These are phyloP conservation scores for Dryobates pubescens DNA, from an alignment of 2,797 vertebrate species.

Conservation along the genomic window DNA sequence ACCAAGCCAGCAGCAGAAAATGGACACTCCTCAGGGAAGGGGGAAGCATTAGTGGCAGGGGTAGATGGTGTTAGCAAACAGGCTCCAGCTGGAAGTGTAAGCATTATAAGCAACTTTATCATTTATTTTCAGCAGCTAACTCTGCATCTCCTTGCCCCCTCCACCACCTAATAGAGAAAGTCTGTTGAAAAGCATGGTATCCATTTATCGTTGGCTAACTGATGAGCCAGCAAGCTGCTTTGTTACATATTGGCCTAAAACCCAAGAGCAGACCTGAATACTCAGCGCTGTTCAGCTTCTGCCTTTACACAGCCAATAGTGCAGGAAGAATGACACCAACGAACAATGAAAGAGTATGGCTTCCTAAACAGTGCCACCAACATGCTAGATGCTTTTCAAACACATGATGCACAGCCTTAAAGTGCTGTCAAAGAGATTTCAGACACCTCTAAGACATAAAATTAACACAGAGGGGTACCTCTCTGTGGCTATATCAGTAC, in stretches of 20 bases:
- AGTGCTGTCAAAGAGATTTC: conserved; percentile 13
- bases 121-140: conserved; percentile 36
- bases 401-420: not conserved
- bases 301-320: not conserved
- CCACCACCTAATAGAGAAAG: not conserved
- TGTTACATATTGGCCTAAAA: conserved; percentile 26
- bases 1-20: conserved; percentile 45
- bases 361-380: conserved; percentile 34
- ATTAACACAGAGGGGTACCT: not conserved
- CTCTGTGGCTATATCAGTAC: not conserved
- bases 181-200: conserved; percentile 9
- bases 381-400: not conserved
- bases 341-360: not conserved
- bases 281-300: not conserved
- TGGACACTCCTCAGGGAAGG: not conserved
- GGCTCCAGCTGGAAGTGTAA: conserved; percentile 45
- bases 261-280: not conserved
- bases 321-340: not conserved
- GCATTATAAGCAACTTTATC: conserved; percentile 9
- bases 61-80: conserved; percentile 46
- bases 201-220: not conserved
- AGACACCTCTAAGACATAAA: not conserved
- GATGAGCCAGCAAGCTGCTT: conserved; percentile 22
- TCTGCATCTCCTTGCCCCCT: not conserved
- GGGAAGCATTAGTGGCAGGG: not conserved